phyloP scores from a whole-genome alignment of 2,797 vertebrate species.

The Thaleichthys pacificus region DNA sequence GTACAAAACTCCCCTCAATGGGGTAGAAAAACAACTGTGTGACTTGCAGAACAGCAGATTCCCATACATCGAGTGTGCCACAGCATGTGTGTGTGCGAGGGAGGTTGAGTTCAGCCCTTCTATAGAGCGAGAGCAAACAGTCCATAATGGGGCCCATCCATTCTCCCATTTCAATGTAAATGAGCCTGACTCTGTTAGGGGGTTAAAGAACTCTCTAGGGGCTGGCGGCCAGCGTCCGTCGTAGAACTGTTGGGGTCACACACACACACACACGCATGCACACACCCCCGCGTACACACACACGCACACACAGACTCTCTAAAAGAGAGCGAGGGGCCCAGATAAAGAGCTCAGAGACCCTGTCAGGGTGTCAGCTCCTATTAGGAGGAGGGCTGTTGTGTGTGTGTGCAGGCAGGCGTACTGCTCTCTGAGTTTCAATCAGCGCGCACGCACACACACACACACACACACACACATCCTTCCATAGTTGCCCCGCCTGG shows the following conservation, averaged over 20 bases:
- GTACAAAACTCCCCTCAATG: conserved; percentile 48
- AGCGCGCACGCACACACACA: conserved; percentile 22
- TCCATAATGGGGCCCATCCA: conserved; percentile 76
- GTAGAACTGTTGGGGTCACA: conserved; percentile 64
- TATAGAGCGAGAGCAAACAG: conserved; percentile 74
- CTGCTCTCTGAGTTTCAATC: conserved; percentile 68
- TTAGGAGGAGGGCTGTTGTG: conserved; percentile 72
- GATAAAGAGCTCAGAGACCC: conserved; percentile 79
- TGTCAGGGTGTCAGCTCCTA: conserved; percentile 75
- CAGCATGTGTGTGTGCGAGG: conserved; percentile 34
- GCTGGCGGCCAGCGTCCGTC: conserved; percentile 64
- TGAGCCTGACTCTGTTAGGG: conserved; percentile 79
- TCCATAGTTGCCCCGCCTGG: conserved; percentile 66
- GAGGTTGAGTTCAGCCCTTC: conserved; percentile 66
- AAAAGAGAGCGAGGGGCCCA: conserved; percentile 64
- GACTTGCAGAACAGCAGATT: conserved; percentile 63
- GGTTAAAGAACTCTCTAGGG: conserved; percentile 77
- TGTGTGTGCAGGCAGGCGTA: conserved; percentile 70
- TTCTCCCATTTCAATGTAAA: conserved; percentile 84
- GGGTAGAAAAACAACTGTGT: conserved; percentile 61
- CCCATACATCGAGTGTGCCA: conserved; percentile 49
- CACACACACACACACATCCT: conserved; percentile 26
- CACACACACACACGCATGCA: conserved; percentile 40
- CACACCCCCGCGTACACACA: conserved; percentile 35
- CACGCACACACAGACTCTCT: conserved; percentile 33